phyloP scores from a whole-genome alignment of 2,888 invertebrate genomes.

The Notodonta ziczac region DNA sequence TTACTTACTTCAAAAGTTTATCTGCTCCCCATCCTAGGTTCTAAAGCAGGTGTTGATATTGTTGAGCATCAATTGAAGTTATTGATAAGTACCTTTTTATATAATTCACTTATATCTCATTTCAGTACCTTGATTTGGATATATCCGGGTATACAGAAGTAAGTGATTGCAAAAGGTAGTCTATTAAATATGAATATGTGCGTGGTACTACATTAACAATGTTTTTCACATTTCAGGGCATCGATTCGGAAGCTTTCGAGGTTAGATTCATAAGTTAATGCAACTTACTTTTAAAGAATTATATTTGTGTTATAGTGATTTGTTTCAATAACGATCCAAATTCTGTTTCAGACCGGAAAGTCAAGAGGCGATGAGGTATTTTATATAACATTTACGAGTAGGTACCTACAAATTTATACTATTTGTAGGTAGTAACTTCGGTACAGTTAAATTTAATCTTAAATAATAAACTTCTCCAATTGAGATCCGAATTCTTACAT shows the following conservation, averaged over 20 bases:
- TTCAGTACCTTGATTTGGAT: slow-evolving; percentile 73
- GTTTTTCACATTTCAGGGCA: slow-evolving; percentile 58
- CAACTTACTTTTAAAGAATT: neutral
- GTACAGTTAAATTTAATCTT: too few species aligned
- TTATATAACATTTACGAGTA: neutral
- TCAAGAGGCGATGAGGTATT: slow-evolving; percentile 67
- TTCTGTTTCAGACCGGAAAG: slow-evolving; percentile 61
- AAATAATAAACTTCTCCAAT: too few species aligned
- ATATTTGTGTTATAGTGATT: neutral
- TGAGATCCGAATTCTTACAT: too few species aligned
- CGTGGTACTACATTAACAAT: neutral
- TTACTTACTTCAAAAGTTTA: too few species aligned
- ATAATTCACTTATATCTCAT: slow-evolving; percentile 23
- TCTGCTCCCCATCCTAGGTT: too few species aligned
- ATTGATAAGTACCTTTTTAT: neutral
- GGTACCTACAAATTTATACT: neutral
- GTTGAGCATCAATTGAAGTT: neutral
- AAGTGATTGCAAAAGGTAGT: slow-evolving; percentile 17
- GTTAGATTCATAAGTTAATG: slow-evolving; percentile 38
- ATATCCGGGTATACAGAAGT: slow-evolving; percentile 74
- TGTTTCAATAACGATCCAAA: slow-evolving; percentile 6
- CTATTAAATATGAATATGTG: neutral
- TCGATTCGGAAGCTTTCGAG: slow-evolving; percentile 74
- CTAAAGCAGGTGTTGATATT: neutral
- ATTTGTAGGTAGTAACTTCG: too few species aligned